Evolutionary conservation across 1,140 invertebrate species (phyloP).

Genomic region (Dreissena rostriformis): DNA sequence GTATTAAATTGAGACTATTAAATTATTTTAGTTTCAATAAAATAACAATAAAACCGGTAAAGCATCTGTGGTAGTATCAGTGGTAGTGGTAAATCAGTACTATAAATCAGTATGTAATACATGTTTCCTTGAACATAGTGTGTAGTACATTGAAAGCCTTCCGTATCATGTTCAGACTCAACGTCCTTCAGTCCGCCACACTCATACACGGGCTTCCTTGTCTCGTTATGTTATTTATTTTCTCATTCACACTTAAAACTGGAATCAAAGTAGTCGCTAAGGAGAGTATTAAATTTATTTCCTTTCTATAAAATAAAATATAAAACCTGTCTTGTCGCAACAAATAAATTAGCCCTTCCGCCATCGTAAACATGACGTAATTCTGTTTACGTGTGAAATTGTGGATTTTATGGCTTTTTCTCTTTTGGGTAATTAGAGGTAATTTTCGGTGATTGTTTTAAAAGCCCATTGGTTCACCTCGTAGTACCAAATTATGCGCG

Average conservation of each 20-base stretch:
- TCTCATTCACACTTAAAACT: not conserved
- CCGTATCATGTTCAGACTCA: too few species aligned
- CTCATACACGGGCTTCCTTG: too few species aligned
- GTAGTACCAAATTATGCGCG: not conserved
- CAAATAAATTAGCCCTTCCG: constrained; percentile 37
- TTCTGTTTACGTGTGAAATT: constrained; percentile 49
- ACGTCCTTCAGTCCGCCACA: too few species aligned
- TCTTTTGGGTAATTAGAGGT: constrained; percentile 29
- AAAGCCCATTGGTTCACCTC: constrained; percentile 38
- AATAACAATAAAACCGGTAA: too few species aligned
- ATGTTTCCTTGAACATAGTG: too few species aligned
- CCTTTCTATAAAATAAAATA: constrained; percentile 55
- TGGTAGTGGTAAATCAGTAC: too few species aligned
- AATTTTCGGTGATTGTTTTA: constrained; percentile 41
- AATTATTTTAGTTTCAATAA: too few species aligned
- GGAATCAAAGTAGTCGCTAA: constrained; percentile 27
- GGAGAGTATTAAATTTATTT: constrained; percentile 52
- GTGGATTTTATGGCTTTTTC: not conserved
- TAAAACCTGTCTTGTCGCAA: constrained; percentile 44
- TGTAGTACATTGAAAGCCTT: too few species aligned
- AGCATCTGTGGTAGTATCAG: too few species aligned
- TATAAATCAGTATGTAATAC: too few species aligned
- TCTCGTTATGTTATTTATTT: too few species aligned
- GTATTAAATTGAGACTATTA: too few species aligned
- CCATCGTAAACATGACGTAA: constrained; percentile 39